These are phyloP conservation scores for Andrena trimmerana DNA, from an alignment of 2,888 invertebrate species.

Conservation along the genomic window DNA sequence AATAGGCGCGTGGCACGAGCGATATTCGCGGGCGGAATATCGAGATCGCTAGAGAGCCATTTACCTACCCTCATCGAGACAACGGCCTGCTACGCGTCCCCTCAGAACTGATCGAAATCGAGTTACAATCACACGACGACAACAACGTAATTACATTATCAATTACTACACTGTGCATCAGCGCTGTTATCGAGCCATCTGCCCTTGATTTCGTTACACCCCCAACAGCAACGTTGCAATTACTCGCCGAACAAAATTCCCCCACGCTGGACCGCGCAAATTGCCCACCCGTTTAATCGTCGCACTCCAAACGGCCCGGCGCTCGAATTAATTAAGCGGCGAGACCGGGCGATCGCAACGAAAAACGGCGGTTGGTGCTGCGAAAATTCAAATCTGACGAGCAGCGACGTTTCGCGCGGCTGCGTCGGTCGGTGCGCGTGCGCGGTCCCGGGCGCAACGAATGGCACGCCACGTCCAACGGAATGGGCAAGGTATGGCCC, in stretches of 20 bases:
- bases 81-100: background rate
- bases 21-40: slow-evolving; percentile 24
- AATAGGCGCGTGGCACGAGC: slow-evolving; percentile 55
- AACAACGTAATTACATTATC: slow-evolving; percentile 29
- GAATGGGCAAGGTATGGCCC: slow-evolving; percentile 41
- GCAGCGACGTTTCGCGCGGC: background rate
- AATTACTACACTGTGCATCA: slow-evolving; percentile 30
- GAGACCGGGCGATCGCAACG: background rate
- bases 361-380: background rate
- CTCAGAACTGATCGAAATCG: slow-evolving; percentile 1
- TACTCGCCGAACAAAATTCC: background rate
- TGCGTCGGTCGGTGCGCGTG: slow-evolving; percentile 5
- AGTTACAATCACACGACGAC: slow-evolving; percentile 14
- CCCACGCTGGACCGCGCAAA: background rate
- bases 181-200: background rate
- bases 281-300: background rate
- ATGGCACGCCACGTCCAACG: slow-evolving; percentile 44
- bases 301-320: background rate
- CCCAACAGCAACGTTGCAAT: background rate
- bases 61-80: background rate
- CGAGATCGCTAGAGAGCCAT: background rate
- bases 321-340: slow-evolving; percentile 20
- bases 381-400: slow-evolving; percentile 39
- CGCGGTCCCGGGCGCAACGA: slow-evolving; percentile 32
- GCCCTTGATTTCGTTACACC: background rate